Base-by-base conservation (phyloP, 1,140 invertebrate genomes). In the Liolophura sinensis region DNA sequence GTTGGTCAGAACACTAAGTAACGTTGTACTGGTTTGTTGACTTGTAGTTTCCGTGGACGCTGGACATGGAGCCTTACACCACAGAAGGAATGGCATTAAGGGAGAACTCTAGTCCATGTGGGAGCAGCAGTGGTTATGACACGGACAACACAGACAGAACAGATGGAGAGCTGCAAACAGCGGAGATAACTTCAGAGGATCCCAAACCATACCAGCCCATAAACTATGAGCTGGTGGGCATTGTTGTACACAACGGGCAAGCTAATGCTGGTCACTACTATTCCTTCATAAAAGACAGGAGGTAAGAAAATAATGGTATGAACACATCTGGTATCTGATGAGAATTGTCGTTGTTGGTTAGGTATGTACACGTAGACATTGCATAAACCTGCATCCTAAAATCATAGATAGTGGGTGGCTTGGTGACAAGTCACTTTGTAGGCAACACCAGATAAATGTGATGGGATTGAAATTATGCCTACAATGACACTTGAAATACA, bases 61-160 rank as follows among this genome's bases (percentile, higher is more conserved):
- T 99, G 60, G 96, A 99, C 81, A 98, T 99, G 91, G 95, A 97
- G 82, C 97, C 97, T 25, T 99, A 98, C 80, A 99, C 97, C 73
- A 95, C 96, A 60, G 92, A 92, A 79, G 96, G 96, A 27, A 88
- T 98, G 78, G 95, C 95, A 0, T 64, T 76, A 47, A 55, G 72
- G 59, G 80, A 82, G 63, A 40, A 40, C 31, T 48, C n/a, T 18
- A 1, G n/a, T 20, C 22, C 24, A 14, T 22, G 24, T 18, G n/a
- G 25, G 16, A 47, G 47, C 18, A n/a, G 24, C 48, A 62, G 51
- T 58, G 50, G 62, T 51, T 49, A 61, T 51, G 46, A n/a, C 60
- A 22, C 20, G 20, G 60, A 27, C 51, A 57, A 27, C 54, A 48
- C 25, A 62, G 52, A 14, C 18, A 14, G 18, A 50, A 58, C 48